Base-by-base conservation (phyloP, 2,113 vertebrate genomes). In the Chaetodon trifascialis region DNA sequence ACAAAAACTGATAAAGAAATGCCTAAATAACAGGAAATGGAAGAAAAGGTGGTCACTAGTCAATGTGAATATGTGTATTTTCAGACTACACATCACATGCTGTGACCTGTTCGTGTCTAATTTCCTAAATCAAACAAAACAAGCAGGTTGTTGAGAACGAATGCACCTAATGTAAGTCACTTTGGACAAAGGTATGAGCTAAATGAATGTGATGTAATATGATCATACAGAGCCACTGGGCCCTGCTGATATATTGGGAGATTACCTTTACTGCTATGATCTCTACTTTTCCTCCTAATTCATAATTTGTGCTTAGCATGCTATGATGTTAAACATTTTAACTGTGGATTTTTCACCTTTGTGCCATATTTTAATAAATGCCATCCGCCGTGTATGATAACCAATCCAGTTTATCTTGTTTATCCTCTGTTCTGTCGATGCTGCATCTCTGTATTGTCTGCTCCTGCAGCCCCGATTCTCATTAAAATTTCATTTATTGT, bases 401-500 rank as follows among this genome's bases (percentile, higher is more conserved):
- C 12, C 25, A 12, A 38, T 65, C 46, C 59, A 17, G 0, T 64
- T 34, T 15, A 17, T 54, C 7, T 1, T 14, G n/a, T 68, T 40
- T 59, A 23, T 85, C 44, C 1, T 51, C 12, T 44, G 51, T 71
- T n/a, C 10, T 76, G 25, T 58, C 34, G 16, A 40, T 68, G 51
- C 46, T 67, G 44, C 12, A 0, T 65, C 6, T 55, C 54, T 30
- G 7, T 25, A 12, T 69, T 1, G 56, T 40, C 47, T 38, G 42
- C 75, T 47, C 34, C 34, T 5, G 40, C 51, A 40, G 5, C 42
- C 2, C 40, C 5, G 44, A 11, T 71, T 54, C 34, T 76, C 63
- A 47, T 65, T 77, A 36, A 54, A 59, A 14, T 73, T 70, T n/a
- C 1, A 74, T 70, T 15, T 3, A 56, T 64, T 56, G 30, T 44